Evolutionary conservation across 2,113 vertebrate species (phyloP), one percentile per base, ranked within the genome.

Genomic region (Talpa occidentalis): DNA sequence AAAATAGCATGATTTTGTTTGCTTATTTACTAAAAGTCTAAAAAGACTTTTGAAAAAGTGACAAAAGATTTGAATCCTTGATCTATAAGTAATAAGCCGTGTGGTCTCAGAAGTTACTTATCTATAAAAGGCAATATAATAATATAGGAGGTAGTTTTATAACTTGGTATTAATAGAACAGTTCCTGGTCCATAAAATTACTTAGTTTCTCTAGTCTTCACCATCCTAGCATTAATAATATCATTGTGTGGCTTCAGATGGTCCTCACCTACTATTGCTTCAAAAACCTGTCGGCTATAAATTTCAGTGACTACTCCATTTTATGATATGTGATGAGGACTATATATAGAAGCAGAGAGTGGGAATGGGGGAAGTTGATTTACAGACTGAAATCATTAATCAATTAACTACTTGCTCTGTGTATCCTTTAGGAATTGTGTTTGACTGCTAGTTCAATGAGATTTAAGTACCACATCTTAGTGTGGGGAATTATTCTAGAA

Each of bases 11-110:
- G 10, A 21, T 56, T 92, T 72, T 52, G 21, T 7, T 3, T 77
- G 3, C 5, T n/a, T 86, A 92, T 60, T 91, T 81, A 93, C 12
- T 80, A 78, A 88, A 88, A 85, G 14, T 5, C 32, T 74, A n/a
- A 93, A 90, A 1, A 64, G 21, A 6, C 4, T 59, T 93, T 90
- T 87, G 40, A n/a, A 66, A 22, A 6, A 2, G 0, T 54, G 21
- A 42, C 3, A 24, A n/a, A 77, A 92, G 15, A 35, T 76, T 59
- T 94, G 35, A 94, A 81, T 90, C 52, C 30, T 52, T 52, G 4
- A 10, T 86, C 70, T 84, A 56, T 26, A 90, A 73, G 22, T 42
- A 87, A 80, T 66, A 66, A 64, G 16, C 1, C 69, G 9, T 32
- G 7, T 88, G 56, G 1, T 12, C 24, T 94, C 56, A 12, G 6